A percentile compares a stretch with the other conserved stretches of the same genome.
These are phyloP conservation scores for Argyra leucocephala DNA, from an alignment of 2,888 invertebrate species.

Conservation along the genomic window DNA sequence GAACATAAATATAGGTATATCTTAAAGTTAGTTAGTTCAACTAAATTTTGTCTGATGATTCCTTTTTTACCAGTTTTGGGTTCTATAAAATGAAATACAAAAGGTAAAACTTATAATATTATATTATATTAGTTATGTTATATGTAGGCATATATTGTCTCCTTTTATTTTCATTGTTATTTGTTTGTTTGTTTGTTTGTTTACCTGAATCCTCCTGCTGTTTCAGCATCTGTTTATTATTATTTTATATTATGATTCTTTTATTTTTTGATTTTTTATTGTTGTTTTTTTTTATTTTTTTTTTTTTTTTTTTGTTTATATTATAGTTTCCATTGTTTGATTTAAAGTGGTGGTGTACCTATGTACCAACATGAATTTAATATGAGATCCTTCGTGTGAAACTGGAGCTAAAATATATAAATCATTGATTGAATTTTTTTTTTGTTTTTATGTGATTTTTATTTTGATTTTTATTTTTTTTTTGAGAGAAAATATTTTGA, in stretches of 20 bases:
- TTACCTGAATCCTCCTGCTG: conserved; percentile 1
- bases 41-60: neutral
- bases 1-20: too few species aligned
- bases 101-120: neutral
- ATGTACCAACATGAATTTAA: neutral
- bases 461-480: neutral
- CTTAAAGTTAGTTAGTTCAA: too few species aligned
- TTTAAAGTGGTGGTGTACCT: neutral
- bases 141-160: neutral
- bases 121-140: neutral
- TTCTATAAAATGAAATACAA: neutral
- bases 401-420: neutral
- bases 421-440: neutral
- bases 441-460: neutral
- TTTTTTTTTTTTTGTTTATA: neutral
- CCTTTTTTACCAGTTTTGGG: neutral
- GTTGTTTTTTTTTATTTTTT: neutral
- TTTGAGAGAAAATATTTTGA: neutral
- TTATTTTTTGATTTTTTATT: neutral
- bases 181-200: neutral
- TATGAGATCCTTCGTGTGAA: conserved; percentile 1
- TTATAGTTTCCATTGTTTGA: neutral
- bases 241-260: neutral
- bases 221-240: conserved; percentile 1
- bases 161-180: neutral